Base-by-base conservation (phyloP, 2,113 vertebrate species). In the Nasalis larvatus region DNA sequence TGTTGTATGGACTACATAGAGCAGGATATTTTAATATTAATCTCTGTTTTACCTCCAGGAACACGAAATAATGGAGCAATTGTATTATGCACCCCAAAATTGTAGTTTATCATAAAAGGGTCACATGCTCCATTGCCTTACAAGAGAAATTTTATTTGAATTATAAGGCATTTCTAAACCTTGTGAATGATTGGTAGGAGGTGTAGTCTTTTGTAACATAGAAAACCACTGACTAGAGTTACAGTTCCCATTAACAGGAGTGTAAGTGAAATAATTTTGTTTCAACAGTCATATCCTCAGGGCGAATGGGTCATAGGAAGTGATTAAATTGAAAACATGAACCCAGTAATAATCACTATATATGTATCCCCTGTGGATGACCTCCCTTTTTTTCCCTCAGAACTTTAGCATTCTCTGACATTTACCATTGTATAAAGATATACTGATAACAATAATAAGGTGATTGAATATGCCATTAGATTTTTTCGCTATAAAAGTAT, bases 261-360 rank as follows among this genome's bases (percentile, higher is more conserved):
- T 76, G 16, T 96, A 97, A 97, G 76, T 86, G 96, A 96, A 96
- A 96, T 92, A 86, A 97, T 97, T 97, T 97, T 94, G 68, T 92
- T 95, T 90, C 1, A 71, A 54, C 83, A 88, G 89, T 98, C 32
- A 66, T 96, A 90, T 83, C 83, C 37, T 90, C 77, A 98, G 97
- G 89, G 86, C 90, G 91, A 90, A 89, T 94, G 96, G 96, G 89
- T 97, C 91, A 92, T 45, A 92, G 49, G 42, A 73, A 95, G 92
- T 76, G 92, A 94, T 94, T 91, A 95, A 95, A 95, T 78, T 92
- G 94, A 92, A 98, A 95, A 95, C 60, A 93, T 52, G 56, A 97
- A 95, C 40, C 78, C 89, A 25, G 30, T 93, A 81, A 80, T 73
- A 76, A 97, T 97, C 82, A 58, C 69, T 95, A 23, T 87, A 45